These are phyloP conservation scores for Meloidogyne exigua DNA, from an alignment of 1,140 invertebrate genomes.

Conservation along the genomic window DNA sequence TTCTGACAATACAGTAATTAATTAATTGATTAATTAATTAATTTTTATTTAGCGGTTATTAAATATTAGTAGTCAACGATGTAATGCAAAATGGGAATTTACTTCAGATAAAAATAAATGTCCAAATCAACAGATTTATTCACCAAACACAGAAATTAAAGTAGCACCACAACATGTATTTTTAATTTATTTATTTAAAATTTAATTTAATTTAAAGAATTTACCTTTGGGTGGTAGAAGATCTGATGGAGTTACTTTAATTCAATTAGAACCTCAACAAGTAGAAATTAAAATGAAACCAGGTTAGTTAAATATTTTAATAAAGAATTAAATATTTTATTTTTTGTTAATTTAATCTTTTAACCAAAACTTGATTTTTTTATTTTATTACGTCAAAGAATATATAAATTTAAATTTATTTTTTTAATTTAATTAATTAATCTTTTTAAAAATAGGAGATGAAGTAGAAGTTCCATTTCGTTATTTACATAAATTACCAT, in stretches of 20 bases:
- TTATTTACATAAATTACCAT: constrained; percentile 50
- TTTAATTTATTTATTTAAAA: constrained; percentile 17
- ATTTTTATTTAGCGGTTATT: constrained; percentile 35
- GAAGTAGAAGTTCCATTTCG: constrained; percentile 57
- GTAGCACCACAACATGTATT: constrained; percentile 49
- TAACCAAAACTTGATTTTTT: no score
- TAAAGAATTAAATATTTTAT: not conserved
- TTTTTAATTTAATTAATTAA: no score
- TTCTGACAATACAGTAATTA: constrained; percentile 33
- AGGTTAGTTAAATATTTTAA: not conserved
- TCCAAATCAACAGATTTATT: constrained; percentile 44
- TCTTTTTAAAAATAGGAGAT: no score
- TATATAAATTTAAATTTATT: no score
- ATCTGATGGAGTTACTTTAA: constrained; percentile 48
- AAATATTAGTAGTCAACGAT: constrained; percentile 37
- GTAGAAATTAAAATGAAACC: constrained; percentile 57
- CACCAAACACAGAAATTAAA: constrained; percentile 53
- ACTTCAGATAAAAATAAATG: constrained; percentile 29
- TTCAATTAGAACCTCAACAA: constrained; percentile 59
- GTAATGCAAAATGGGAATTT: constrained; percentile 50
- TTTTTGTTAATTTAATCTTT: not conserved
- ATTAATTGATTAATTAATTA: constrained; percentile 19
- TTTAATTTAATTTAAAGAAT: constrained; percentile 46
- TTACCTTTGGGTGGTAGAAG: constrained; percentile 49
- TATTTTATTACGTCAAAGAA: no score